These are phyloP conservation scores for Myathropa florea DNA, from an alignment of 2,888 invertebrate genomes.

Conservation along the genomic window DNA sequence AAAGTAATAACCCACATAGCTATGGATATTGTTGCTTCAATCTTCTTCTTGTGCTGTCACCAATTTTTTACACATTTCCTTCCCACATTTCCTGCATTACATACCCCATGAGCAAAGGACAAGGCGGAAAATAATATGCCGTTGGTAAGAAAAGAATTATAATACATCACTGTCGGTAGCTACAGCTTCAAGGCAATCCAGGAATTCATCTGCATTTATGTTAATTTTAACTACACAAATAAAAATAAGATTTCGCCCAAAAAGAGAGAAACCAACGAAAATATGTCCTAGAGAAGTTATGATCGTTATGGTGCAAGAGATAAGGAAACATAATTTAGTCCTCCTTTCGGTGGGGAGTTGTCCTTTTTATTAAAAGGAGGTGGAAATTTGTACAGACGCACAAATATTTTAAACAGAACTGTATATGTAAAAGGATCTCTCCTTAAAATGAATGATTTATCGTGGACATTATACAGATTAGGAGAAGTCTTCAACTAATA, in stretches of 20 bases:
- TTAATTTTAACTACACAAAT: background rate
- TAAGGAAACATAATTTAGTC: background rate
- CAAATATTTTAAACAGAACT: background rate
- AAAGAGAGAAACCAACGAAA: background rate
- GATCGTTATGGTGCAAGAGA: background rate
- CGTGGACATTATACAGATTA: background rate
- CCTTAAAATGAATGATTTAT: background rate
- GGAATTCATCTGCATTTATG: slow-evolving; percentile 2
- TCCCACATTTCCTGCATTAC: background rate
- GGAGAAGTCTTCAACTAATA: background rate
- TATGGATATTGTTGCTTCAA: background rate
- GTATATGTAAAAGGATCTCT: background rate
- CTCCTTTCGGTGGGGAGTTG: background rate
- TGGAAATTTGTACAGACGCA: background rate
- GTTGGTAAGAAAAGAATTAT: background rate
- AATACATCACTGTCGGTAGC: background rate
- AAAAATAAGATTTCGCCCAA: background rate
- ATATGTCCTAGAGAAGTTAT: background rate
- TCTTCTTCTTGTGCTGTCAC: background rate
- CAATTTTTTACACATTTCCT: background rate
- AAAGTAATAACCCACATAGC: background rate
- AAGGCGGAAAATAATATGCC: background rate
- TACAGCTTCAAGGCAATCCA: background rate
- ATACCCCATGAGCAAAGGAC: background rate
- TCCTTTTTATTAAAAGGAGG: background rate